Conservation (phyloP, 1,140 invertebrate species). For the Heliothis subflexa region DNA sequence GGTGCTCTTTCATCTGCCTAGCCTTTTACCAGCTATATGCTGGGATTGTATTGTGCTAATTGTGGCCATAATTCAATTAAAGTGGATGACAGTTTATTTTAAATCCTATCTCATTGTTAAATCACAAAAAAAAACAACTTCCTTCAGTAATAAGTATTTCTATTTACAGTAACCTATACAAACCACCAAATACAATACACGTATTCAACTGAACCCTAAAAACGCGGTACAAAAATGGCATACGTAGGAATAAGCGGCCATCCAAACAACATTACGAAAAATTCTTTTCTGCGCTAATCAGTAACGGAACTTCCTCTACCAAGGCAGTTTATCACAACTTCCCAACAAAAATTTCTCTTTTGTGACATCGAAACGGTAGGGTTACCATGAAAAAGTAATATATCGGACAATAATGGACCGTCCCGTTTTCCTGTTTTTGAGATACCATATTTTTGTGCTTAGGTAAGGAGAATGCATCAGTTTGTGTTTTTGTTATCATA, state of each 20-base stretch:
- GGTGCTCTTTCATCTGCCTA: no score
- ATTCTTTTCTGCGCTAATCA: conserved; percentile 69
- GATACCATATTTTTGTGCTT: conserved; percentile 14
- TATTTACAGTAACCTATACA: neutral
- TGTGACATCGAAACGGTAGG: conserved; percentile 53
- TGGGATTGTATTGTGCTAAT: no score
- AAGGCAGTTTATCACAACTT: conserved; percentile 69
- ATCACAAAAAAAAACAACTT: no score
- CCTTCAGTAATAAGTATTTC: no score
- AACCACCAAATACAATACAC: neutral
- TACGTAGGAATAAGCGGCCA: conserved; percentile 9
- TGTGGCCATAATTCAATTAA: no score
- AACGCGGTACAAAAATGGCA: conserved; percentile 13
- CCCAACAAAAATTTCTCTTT: conserved; percentile 58
- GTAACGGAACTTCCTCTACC: conserved; percentile 57
- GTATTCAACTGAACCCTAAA: neutral
- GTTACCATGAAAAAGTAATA: conserved; percentile 24
- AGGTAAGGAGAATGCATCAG: neutral
- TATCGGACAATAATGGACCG: conserved; percentile 38
- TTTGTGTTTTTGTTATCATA: conserved; percentile 3
- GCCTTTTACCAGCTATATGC: no score
- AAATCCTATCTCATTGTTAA: no score
- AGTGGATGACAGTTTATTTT: no score
- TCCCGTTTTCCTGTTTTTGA: conserved; percentile 24
- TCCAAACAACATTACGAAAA: conserved; percentile 53